Conservation (phyloP, 2,888 invertebrate genomes). For the Chloromyia formosa region DNA sequence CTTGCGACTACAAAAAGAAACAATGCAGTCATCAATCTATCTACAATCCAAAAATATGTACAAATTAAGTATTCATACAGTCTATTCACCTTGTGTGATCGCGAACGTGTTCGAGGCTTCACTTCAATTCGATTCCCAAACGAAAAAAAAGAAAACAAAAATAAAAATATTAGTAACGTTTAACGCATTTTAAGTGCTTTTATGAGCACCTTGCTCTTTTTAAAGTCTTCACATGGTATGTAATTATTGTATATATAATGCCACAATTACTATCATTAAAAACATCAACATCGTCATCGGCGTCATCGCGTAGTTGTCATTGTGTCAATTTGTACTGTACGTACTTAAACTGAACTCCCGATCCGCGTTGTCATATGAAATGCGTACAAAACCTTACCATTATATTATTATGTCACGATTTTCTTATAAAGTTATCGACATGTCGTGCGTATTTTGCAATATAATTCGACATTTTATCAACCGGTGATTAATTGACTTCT, state of each 20-base stretch:
- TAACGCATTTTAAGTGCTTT: constrained; percentile 12
- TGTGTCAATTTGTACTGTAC: constrained; percentile 16
- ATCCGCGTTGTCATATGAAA: not conserved
- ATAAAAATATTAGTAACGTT: constrained; percentile 2
- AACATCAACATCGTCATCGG: not conserved
- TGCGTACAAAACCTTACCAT: constrained; percentile 10
- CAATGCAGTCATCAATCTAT: not conserved
- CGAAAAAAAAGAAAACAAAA: not conserved
- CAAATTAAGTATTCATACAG: constrained; percentile 1
- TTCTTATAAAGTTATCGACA: not conserved
- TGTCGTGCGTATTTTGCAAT: constrained; percentile 1
- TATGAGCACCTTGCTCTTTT: constrained; percentile 13
- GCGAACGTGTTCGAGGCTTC: not conserved
- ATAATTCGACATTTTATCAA: not conserved
- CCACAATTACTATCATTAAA: not conserved
- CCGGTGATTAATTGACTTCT: not conserved
- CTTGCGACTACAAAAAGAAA: not conserved
- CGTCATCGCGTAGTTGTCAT: not conserved
- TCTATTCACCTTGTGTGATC: constrained; percentile 16
- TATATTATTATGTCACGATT: constrained; percentile 13
- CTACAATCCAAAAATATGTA: not conserved
- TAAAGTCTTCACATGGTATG: not conserved
- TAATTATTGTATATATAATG: not conserved
- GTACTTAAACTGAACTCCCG: not conserved
- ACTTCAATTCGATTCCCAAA: constrained; percentile 9